Conservation (phyloP, 1,140 invertebrate species). For the Drosophila jambulina region DNA sequence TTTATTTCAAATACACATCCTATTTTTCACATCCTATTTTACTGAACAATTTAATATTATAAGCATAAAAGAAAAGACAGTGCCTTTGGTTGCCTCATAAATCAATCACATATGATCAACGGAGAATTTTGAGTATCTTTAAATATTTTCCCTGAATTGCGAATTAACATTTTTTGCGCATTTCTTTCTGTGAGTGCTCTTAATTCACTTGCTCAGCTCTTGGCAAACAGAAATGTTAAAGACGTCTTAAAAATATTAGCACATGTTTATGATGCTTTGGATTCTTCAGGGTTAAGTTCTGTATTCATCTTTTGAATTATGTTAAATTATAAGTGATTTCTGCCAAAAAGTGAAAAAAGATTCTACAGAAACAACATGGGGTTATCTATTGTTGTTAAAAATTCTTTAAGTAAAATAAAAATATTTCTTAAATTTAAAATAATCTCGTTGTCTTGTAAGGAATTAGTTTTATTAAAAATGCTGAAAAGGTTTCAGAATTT, state of each 20-base stretch:
- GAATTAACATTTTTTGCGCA: constrained; percentile 16
- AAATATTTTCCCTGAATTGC: constrained; percentile 2
- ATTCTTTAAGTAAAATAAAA: no score
- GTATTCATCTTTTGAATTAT: background rate
- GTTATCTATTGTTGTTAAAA: no score
- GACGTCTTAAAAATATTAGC: background rate
- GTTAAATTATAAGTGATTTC: background rate
- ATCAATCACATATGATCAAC: background rate
- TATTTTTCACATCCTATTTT: no score
- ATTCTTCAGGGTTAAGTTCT: background rate
- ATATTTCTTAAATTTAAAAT: no score
- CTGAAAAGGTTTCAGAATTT: background rate
- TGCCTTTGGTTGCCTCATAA: background rate
- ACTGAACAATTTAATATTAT: no score
- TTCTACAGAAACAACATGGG: no score
- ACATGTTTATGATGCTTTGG: constrained; percentile 1
- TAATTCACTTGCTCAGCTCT: background rate
- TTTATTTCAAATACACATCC: background rate
- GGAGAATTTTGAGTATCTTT: background rate
- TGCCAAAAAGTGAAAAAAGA: background rate
- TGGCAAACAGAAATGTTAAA: background rate
- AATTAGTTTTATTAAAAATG: background rate
- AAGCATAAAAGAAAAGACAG: no score
- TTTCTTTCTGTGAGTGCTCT: background rate
- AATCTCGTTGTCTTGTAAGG: background rate